Evolutionary conservation across 2,797 vertebrate species (phyloP).

Genomic region (Chiroxiphia lanceolata): DNA sequence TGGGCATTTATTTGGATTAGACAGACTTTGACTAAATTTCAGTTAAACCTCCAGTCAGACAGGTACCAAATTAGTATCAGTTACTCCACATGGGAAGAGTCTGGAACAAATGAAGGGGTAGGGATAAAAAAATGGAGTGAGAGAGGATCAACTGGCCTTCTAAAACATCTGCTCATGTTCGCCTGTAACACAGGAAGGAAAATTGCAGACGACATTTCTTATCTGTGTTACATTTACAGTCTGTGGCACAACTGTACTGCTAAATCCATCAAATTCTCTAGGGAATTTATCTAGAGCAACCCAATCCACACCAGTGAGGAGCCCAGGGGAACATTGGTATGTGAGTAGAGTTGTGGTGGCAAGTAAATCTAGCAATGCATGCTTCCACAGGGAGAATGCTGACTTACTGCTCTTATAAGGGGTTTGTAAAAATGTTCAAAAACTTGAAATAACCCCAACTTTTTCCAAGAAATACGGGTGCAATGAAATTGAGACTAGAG

Average conservation of each 20-base stretch:
- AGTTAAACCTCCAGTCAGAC: neutral
- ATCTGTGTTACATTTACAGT: neutral
- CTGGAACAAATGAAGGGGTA: neutral
- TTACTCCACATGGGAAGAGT: neutral
- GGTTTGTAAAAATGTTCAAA: neutral
- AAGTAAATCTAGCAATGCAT: neutral
- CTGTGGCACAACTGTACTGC: neutral
- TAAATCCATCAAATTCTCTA: neutral
- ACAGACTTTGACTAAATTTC: neutral
- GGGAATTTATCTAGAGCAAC: neutral
- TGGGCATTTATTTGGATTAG: neutral
- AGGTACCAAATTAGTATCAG: neutral
- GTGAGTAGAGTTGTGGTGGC: neutral
- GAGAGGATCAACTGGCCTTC: neutral
- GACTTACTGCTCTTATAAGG: neutral
- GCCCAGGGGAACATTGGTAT: neutral
- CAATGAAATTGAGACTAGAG: neutral
- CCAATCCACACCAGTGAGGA: neutral
- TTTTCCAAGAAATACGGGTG: neutral
- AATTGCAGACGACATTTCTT: neutral
- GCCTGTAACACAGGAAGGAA: neutral
- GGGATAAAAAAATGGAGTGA: neutral
- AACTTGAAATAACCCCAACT: neutral
- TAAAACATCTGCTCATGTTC: neutral
- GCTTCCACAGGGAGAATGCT: neutral